Conservation (phyloP, 2,113 vertebrate genomes). For the Nycticebus coucang region DNA sequence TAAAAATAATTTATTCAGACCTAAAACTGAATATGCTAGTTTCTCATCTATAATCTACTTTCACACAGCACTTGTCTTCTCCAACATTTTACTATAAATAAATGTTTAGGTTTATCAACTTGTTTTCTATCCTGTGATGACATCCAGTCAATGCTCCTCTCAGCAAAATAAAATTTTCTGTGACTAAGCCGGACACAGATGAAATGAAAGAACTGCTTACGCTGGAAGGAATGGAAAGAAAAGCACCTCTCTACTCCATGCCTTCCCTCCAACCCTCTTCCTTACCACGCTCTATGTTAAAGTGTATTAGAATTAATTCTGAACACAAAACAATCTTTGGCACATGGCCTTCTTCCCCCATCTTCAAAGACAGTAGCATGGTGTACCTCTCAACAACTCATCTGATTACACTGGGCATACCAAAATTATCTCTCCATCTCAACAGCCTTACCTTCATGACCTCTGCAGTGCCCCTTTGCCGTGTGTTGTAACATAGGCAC, state of each 20-base stretch:
- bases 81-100: not conserved
- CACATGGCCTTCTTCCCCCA: not conserved
- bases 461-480: not conserved
- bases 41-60: not conserved
- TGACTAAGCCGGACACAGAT: not conserved
- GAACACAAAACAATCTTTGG: not conserved
- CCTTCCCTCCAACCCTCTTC: not conserved
- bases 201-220: not conserved
- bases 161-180: not conserved
- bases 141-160: not conserved
- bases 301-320: not conserved
- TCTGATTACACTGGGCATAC: not conserved
- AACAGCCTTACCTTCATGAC: not conserved
- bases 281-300: not conserved
- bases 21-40: not conserved
- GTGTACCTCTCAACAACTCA: not conserved
- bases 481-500: not conserved
- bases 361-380: not conserved
- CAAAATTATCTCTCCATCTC: not conserved
- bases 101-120: not conserved
- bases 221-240: not conserved
- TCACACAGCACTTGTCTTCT: not conserved
- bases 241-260: not conserved
- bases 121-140: not conserved
- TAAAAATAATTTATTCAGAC: not conserved